Evolutionary conservation across 2,113 vertebrate genomes (phyloP).

Genomic region (Monopterus albus): DNA sequence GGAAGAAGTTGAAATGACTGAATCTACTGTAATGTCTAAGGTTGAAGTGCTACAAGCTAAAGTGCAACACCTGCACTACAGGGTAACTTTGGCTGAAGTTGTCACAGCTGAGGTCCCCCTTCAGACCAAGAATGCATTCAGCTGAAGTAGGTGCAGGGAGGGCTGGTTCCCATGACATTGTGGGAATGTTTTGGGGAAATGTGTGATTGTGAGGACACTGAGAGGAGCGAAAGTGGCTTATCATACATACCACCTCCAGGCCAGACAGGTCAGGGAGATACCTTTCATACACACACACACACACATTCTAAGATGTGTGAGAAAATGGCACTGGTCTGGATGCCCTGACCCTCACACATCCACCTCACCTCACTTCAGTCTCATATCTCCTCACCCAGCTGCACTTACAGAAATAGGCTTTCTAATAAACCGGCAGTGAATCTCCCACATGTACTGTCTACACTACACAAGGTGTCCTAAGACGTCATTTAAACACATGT

Average conservation of each 20-base stretch:
- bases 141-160: background rate
- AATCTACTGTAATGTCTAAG: background rate
- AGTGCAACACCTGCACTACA: no score
- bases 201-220: slow-evolving; percentile 56
- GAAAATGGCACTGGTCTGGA: slow-evolving; percentile 54
- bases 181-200: slow-evolving; percentile 71
- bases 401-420: slow-evolving; percentile 80
- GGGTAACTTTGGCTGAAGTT: background rate
- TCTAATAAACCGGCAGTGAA: slow-evolving; percentile 51
- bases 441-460: slow-evolving; percentile 41
- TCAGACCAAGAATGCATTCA: background rate
- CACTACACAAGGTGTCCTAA: background rate
- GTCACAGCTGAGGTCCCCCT: background rate
- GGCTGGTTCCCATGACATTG: slow-evolving; percentile 59
- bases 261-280: slow-evolving; percentile 78
- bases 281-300: slow-evolving; percentile 33
- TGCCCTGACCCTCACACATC: slow-evolving; percentile 55
- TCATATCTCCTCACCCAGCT: slow-evolving; percentile 71
- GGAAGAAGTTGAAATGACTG: background rate
- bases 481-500: slow-evolving; percentile 12
- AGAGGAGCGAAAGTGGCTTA: slow-evolving; percentile 73
- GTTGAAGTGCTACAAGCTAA: background rate
- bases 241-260: slow-evolving; percentile 77
- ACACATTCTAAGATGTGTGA: slow-evolving; percentile 65
- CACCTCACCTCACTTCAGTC: slow-evolving; percentile 61